Evolutionary conservation across 2,113 vertebrate genomes (phyloP), one percentile per base, ranked within the genome.

Genomic region (Zeus faber): DNA sequence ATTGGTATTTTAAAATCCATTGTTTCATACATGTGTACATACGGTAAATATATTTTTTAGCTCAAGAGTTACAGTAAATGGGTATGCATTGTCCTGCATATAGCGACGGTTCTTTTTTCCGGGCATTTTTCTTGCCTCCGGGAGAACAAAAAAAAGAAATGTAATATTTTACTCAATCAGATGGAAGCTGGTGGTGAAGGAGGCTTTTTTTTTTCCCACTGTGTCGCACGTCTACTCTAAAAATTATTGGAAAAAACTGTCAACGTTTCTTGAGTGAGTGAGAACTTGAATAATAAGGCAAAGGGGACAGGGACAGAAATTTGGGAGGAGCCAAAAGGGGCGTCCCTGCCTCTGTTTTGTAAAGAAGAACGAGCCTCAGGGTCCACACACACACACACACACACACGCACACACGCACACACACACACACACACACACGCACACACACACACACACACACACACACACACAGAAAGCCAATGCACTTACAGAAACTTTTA

Each of bases 1-100:
- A 69, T 76, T 79, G 44, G 26, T 72, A 76, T 65, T 76, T 70
- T 82, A 63, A 76, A n/a, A 71, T 72, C 58, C 75, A 71, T 78
- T 52, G 50, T 87, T 80, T 83, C 73, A 74, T 83, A 78, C 13
- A 27, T 86, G 65, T 71, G 74, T 72, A 79, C 63, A 80, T 58
- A 63, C 62, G 76, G 67, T 71, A 79, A 61, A 80, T 58, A 63
- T 79, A 69, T 65, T 73, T 67, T 74, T 70, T 81, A 71, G 85
- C 80, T 82, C 74, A 79, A 70, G 67, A 54, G 49, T 70, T 77
- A 66, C 73, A 67, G 60, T 79, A 59, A 64, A 66, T 75, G 48
- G 65, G 57, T 75, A 67, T 76, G 72, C 73, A 59, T 82, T 76
- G 33, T 37, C n/a, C 16, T 41, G 40, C 17, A 44, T 35, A 35